phyloP scores from a whole-genome alignment of 2,888 invertebrate species.

The Xestobium rufovillosum region DNA sequence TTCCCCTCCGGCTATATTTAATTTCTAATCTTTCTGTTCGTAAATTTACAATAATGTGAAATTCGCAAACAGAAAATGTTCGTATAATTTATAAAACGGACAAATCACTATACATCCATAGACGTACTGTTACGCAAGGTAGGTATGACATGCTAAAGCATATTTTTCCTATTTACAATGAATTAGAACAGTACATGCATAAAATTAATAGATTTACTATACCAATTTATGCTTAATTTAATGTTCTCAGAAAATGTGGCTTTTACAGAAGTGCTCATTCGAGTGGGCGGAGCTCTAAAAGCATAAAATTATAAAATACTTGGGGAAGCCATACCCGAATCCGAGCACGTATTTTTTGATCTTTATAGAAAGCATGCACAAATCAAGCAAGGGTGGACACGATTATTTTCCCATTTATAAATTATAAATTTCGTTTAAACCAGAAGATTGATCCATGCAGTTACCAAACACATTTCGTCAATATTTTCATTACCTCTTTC shows the following conservation, averaged over 20 bases:
- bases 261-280: conserved; percentile 44
- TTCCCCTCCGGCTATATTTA: too few species aligned
- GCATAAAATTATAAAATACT: not conserved
- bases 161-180: conserved; percentile 1
- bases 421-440: too few species aligned
- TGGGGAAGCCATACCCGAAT: too few species aligned
- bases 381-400: not conserved
- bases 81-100: too few species aligned
- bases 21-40: too few species aligned
- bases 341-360: too few species aligned
- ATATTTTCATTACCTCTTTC: not conserved
- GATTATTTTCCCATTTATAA: not conserved
- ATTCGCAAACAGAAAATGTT: too few species aligned
- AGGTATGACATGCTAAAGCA: not conserved
- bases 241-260: conserved; percentile 46
- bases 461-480: not conserved
- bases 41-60: too few species aligned
- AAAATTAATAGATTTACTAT: conserved; percentile 28
- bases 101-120: too few species aligned
- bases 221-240: conserved; percentile 45
- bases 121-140: conserved; percentile 2
- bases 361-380: not conserved
- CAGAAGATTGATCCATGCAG: too few species aligned
- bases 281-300: conserved; percentile 28
- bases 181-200: not conserved